Base-by-base conservation (phyloP, 92 coral and sea anemone genomes). In the Virgularia gustaviana region DNA sequence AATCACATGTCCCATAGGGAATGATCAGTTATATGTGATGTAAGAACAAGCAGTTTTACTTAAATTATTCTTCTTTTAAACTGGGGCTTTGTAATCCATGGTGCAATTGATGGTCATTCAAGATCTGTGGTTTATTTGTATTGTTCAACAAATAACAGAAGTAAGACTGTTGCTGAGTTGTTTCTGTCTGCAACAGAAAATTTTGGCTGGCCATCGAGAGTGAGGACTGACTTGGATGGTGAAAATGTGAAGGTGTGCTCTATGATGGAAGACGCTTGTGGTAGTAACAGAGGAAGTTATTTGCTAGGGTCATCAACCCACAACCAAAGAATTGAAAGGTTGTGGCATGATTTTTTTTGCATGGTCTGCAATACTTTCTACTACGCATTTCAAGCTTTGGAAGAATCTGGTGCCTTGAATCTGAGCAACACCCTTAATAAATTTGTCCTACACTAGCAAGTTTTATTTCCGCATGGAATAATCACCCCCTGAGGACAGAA, bases 401-500 rank as follows among this genome's bases (percentile, higher is more conserved):
- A n/a, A n/a, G n/a, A n/a, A n/a, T n/a, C n/a, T n/a, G n/a, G n/a
- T n/a, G n/a, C n/a, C n/a, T n/a, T n/a, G n/a, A n/a, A n/a, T n/a
- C n/a, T n/a, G n/a, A n/a, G n/a, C n/a, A n/a, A n/a, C n/a, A n/a
- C n/a, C n/a, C n/a, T n/a, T n/a, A n/a, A n/a, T n/a, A n/a, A n/a
- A n/a, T n/a, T n/a, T n/a, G n/a, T n/a, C n/a, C n/a, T n/a, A n/a
- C n/a, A n/a, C n/a, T n/a, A n/a, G n/a, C n/a, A n/a, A n/a, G n/a
- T n/a, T n/a, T n/a, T n/a, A n/a, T n/a, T n/a, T n/a, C n/a, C n/a
- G n/a, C n/a, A n/a, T n/a, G 15, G 13, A 28, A 27, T 58, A 9
- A 43, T 33, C 31, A 41, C 20, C 10, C 74, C n/a, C 31, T 67
- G 57, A 39, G 74, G 20, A 56, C 63, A 37, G 63, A 65, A 49